Evolutionary conservation across 2,113 vertebrate genomes (phyloP), one percentile per base, ranked within the genome.

Genomic region (Nymphicus hollandicus): DNA sequence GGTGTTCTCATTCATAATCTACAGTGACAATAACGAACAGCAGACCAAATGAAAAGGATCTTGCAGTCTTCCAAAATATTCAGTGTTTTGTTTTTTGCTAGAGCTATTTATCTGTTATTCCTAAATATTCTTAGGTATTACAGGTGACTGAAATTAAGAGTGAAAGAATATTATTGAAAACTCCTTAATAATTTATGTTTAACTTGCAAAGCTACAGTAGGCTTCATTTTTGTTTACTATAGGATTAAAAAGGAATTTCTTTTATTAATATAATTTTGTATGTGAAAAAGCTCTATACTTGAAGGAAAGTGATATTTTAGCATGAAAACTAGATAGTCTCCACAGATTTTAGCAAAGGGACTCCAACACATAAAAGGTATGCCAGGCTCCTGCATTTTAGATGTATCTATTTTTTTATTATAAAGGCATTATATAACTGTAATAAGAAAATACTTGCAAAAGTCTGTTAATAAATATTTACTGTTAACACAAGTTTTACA

Each of bases 21-120:
- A n/a, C 76, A 68, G 46, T 65, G 91, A 92, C 60, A 97, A 77
- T 44, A 91, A 94, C 46, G 95, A 96, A 80, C 24, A 89, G 39
- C 13, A 83, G 37, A 81, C 29, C 33, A 49, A 68, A 94, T 49
- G 8, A 53, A 91, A 64, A 83, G 10, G 16, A 53, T 47, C 43
- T 68, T 72, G 17, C 44, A 70, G 43, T 37, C 46, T 88, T 68
- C 41, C 24, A 80, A 76, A 82, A 90, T 82, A 91, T 31, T 39
- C 69, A 81, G 13, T 0, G 0, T 5, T 92, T 81, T 69, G 29
- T 3, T 5, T 88, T 85, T 94, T 46, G 11, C 46, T 60, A 55
- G 29, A 43, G 12, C 15, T 73, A 37, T 83, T 77, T 52, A 61
- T 49, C 15, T 56, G 5, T 46, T 23, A 46, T 79, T 35, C 27